A percentile compares a stretch with the other conserved stretches of the same genome.
These are phyloP conservation scores for Cheilosia impressa DNA, from an alignment of 2,888 invertebrate species.

Conservation along the genomic window DNA sequence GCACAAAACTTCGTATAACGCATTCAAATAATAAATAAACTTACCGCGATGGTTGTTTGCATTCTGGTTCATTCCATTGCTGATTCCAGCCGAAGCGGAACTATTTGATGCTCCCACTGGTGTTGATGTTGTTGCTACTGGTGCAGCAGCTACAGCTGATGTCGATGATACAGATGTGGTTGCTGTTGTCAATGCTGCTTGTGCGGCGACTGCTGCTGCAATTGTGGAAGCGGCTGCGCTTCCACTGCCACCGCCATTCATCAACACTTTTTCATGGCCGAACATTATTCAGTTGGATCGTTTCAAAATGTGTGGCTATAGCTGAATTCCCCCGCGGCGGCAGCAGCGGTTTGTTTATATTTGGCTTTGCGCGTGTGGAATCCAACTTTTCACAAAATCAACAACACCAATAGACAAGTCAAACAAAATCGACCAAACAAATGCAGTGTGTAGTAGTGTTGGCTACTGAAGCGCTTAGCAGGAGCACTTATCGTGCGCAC, in stretches of 20 bases:
- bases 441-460: slow-evolving; percentile 29
- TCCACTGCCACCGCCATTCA: slow-evolving; percentile 52
- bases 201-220: slow-evolving; percentile 48
- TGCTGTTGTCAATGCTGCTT: slow-evolving; percentile 40
- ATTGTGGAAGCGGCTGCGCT: slow-evolving; percentile 23
- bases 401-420: slow-evolving; percentile 26
- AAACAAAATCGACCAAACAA: slow-evolving; percentile 69
- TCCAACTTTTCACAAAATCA: slow-evolving; percentile 36
- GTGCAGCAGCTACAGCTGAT: slow-evolving; percentile 31
- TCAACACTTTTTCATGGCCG: slow-evolving; percentile 70
- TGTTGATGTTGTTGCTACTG: slow-evolving; percentile 33
- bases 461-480: slow-evolving; percentile 23
- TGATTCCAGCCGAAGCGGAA: slow-evolving; percentile 71
- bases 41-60: slow-evolving; percentile 76
- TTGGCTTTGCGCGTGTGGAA: slow-evolving; percentile 33
- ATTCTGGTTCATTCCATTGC: slow-evolving; percentile 71
- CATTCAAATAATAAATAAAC: slow-evolving; percentile 62
- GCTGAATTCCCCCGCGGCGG: too few species aligned
- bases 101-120: slow-evolving; percentile 58
- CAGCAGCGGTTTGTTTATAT: slow-evolving; percentile 37
- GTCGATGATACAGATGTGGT: slow-evolving; percentile 44
- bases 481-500: slow-evolving; percentile 43
- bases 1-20: slow-evolving; percentile 2
- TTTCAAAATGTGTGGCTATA: slow-evolving; percentile 11
- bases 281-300: slow-evolving; percentile 50